Conservation (phyloP, 1,140 invertebrate genomes). For the Ylistrum balloti region DNA sequence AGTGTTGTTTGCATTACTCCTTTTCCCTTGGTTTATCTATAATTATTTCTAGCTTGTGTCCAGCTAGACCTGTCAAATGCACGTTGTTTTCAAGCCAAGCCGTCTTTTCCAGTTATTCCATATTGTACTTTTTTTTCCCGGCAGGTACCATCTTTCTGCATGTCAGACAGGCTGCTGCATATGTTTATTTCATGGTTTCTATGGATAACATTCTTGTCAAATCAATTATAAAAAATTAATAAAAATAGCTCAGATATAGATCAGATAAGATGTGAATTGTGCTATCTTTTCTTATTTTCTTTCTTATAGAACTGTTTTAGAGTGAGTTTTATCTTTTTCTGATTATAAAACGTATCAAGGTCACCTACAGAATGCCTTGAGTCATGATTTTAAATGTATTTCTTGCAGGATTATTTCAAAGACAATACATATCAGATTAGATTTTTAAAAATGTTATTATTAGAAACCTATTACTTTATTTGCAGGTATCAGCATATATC, state of each 20-base stretch:
- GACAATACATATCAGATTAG: too few relatives aligned
- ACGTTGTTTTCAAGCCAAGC: constrained; percentile 37
- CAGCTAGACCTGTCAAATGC: constrained; percentile 31
- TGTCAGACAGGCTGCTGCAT: constrained; percentile 4
- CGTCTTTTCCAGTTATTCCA: constrained; percentile 32
- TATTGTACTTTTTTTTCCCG: constrained; percentile 12
- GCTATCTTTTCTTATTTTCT: too few relatives aligned
- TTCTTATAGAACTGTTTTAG: too few relatives aligned
- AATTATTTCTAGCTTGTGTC: not conserved
- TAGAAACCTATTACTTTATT: constrained; percentile 30
- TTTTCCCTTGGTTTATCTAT: constrained; percentile 18
- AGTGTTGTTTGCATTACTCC: constrained; percentile 33
- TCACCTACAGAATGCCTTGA: too few relatives aligned
- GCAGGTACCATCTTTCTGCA: constrained; percentile 18
- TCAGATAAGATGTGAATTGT: too few relatives aligned
- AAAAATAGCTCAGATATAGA: too few relatives aligned
- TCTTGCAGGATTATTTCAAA: too few relatives aligned
- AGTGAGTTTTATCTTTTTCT: too few relatives aligned
- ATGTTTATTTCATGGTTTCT: constrained; percentile 33
- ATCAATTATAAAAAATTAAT: too few relatives aligned
- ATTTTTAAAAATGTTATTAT: not conserved
- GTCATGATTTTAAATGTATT: too few relatives aligned
- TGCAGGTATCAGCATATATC: not conserved
- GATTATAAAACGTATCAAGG: too few relatives aligned
- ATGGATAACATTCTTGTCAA: not conserved